Conservation (phyloP, 1,140 invertebrate species). For the Euura saliciscinereae region DNA sequence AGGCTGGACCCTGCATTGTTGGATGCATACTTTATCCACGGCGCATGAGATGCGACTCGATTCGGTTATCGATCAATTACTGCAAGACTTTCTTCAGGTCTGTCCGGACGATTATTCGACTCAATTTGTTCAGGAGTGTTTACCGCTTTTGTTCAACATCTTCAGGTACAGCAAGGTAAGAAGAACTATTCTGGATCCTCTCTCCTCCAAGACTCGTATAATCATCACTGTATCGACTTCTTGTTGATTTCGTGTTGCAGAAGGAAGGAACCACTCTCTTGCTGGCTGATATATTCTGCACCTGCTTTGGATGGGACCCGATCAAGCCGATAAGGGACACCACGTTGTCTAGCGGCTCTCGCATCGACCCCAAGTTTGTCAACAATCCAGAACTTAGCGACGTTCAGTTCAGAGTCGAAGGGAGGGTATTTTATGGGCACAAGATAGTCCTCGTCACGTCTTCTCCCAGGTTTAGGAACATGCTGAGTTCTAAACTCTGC, state of each 20-base stretch:
- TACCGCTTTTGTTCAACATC: constrained; percentile 88
- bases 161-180: constrained; percentile 87
- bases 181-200: neutral
- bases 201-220: too few species aligned
- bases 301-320: constrained; percentile 85
- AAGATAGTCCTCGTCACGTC: constrained; percentile 92
- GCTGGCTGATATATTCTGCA: constrained; percentile 87
- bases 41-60: constrained; percentile 84
- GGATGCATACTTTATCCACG: constrained; percentile 87
- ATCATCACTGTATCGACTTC: neutral
- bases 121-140: constrained; percentile 88
- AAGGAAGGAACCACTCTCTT: constrained; percentile 88
- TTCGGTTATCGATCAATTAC: constrained; percentile 85
- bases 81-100: constrained; percentile 90
- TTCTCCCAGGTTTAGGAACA: constrained; percentile 82
- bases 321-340: constrained; percentile 80
- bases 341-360: constrained; percentile 71
- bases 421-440: constrained; percentile 91
- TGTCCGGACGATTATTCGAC: constrained; percentile 83
- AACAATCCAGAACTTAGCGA: constrained; percentile 91
- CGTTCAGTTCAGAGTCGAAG: constrained; percentile 90
- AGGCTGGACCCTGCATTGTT: constrained; percentile 88
- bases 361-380: constrained; percentile 90
- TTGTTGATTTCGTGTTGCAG: constrained; percentile 55
- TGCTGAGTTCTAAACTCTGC: constrained; percentile 81